phyloP scores from a whole-genome alignment of 1,140 invertebrate genomes.

The Harlomillsia oculata region DNA sequence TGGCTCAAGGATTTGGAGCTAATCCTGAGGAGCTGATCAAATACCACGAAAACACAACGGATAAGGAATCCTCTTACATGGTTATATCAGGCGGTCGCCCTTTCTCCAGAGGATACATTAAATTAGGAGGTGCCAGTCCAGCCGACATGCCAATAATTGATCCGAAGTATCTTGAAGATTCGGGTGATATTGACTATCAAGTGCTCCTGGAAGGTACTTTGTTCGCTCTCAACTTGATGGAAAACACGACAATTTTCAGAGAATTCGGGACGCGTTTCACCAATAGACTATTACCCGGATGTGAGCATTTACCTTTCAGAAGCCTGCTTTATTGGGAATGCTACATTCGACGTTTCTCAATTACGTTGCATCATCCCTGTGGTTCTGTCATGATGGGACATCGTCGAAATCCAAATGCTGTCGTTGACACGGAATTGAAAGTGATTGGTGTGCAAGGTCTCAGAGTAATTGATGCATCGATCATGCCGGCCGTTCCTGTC shows the following conservation, averaged over 20 bases:
- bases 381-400: neutral
- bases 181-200: conserved; percentile 36
- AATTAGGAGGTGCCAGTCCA: conserved; percentile 49
- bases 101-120: conserved; percentile 44
- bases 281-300: neutral
- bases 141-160: conserved; percentile 51
- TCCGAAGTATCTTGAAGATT: conserved; percentile 51
- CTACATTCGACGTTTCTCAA: neutral
- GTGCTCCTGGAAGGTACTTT: conserved; percentile 7
- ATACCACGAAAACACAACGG: conserved; percentile 1
- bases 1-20: conserved; percentile 13
- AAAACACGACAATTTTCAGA: conserved; percentile 8
- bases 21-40: conserved; percentile 5
- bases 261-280: neutral
- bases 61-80: conserved; percentile 12
- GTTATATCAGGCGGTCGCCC: conserved; percentile 34
- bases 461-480: neutral
- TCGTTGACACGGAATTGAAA: conserved; percentile 1
- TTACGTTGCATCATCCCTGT: conserved; percentile 1
- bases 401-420: neutral
- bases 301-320: conserved; percentile 5
- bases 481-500: neutral
- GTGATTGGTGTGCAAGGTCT: neutral
- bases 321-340: conserved; percentile 4
- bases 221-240: conserved; percentile 1